Percentiles rank a stretch among this genome's conserved stretches.
Evolutionary conservation across 2,888 invertebrate genomes (phyloP).

Genomic region (Hirtodrosophila trivittata): DNA sequence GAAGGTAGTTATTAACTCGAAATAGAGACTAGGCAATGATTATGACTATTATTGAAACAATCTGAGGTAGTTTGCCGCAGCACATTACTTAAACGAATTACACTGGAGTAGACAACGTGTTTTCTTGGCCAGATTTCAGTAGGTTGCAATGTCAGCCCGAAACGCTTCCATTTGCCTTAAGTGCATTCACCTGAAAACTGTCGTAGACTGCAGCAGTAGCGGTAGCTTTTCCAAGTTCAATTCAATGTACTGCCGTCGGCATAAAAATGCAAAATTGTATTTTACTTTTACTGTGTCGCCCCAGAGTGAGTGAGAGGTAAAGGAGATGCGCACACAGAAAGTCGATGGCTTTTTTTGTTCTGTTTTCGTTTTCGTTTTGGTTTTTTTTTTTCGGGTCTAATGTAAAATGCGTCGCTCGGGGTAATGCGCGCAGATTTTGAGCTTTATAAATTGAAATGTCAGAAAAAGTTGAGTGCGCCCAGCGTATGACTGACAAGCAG

Average conservation of each 20-base stretch:
- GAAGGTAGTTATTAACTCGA: no score
- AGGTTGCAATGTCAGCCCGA: conserved; percentile 31
- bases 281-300: conserved; percentile 60
- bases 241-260: conserved; percentile 68
- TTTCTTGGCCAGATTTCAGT: no score
- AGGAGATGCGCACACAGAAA: neutral
- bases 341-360: conserved; percentile 13
- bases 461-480: conserved; percentile 72
- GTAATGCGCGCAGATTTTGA: conserved; percentile 73
- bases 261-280: conserved; percentile 65
- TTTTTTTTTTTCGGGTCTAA: conserved; percentile 60
- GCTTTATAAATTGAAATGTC: conserved; percentile 80
- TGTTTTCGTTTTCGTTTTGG: conserved; percentile 13
- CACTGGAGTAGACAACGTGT: no score
- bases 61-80: no score
- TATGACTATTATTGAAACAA: no score
- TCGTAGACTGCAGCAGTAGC: conserved; percentile 29
- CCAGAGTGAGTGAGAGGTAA: conserved; percentile 8
- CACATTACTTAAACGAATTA: no score
- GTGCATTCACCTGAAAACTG: conserved; percentile 40
- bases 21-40: no score
- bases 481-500: conserved; percentile 67
- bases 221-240: conserved; percentile 45
- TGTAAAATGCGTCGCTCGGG: conserved; percentile 68
- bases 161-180: conserved; percentile 27